Evolutionary conservation across 2,797 vertebrate species (phyloP).

Genomic region (Otus scops): DNA sequence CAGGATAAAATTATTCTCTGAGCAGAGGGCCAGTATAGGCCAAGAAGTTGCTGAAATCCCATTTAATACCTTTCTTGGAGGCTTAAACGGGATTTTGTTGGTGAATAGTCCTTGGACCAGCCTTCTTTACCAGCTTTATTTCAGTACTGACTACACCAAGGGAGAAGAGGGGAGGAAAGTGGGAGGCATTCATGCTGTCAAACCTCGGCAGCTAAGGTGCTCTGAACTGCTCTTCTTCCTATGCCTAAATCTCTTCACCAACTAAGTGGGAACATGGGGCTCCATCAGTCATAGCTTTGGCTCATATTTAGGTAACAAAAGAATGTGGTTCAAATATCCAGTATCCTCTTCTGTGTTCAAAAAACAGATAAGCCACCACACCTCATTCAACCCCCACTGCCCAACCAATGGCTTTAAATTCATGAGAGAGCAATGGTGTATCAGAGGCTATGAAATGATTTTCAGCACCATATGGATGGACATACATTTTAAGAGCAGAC

Average conservation of each 20-base stretch:
- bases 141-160: background rate
- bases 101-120: background rate
- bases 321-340: background rate
- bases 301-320: background rate
- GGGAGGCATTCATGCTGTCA: background rate
- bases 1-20: background rate
- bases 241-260: background rate
- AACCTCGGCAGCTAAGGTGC: background rate
- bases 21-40: background rate
- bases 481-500: background rate
- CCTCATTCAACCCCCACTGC: background rate
- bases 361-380: background rate
- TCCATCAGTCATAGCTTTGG: background rate
- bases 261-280: background rate
- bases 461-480: background rate
- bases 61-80: conserved; percentile 29
- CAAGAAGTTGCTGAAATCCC: conserved; percentile 28
- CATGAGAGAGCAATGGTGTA: fast-evolving
- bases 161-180: background rate
- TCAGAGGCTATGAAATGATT: background rate
- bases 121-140: background rate
- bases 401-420: background rate
- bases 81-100: conserved; percentile 39
- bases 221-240: background rate
- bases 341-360: background rate